These are phyloP conservation scores for Chelonoidis abingdonii DNA, from an alignment of 2,113 vertebrate genomes.

Conservation along the genomic window DNA sequence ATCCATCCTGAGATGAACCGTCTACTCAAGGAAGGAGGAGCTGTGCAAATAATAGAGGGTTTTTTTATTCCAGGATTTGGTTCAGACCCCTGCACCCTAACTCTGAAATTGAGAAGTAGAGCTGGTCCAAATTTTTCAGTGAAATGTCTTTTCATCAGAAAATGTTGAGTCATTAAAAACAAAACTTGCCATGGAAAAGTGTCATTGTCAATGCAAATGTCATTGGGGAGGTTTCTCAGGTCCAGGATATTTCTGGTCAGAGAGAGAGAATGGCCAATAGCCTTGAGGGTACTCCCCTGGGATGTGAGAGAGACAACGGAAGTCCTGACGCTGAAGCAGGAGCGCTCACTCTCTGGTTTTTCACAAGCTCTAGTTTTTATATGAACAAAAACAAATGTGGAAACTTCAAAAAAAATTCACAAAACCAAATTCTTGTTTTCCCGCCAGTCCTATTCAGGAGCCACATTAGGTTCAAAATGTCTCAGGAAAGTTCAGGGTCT, in stretches of 20 bases:
- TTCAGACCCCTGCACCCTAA: neutral
- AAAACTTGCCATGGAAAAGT: neutral
- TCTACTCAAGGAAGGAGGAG: neutral
- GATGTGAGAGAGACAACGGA: neutral
- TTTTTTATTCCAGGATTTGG: neutral
- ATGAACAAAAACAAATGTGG: neutral
- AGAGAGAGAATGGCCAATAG: neutral
- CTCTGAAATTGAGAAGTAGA: neutral
- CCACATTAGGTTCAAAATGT: neutral
- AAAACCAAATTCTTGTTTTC: neutral
- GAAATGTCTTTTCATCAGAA: neutral
- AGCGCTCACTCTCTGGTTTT: neutral
- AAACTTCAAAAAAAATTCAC: neutral
- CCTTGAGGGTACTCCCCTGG: neutral
- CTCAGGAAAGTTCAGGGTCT: neutral
- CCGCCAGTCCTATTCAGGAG: neutral
- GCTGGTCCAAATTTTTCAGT: neutral
- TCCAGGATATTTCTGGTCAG: neutral
- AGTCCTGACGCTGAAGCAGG: neutral
- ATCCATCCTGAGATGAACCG: neutral
- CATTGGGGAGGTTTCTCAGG: neutral
- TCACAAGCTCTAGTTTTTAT: neutral
- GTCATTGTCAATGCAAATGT: neutral
- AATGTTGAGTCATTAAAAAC: neutral
- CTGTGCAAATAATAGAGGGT: neutral